Conservation (phyloP, 2,113 vertebrate genomes). For the Vombatus ursinus region DNA sequence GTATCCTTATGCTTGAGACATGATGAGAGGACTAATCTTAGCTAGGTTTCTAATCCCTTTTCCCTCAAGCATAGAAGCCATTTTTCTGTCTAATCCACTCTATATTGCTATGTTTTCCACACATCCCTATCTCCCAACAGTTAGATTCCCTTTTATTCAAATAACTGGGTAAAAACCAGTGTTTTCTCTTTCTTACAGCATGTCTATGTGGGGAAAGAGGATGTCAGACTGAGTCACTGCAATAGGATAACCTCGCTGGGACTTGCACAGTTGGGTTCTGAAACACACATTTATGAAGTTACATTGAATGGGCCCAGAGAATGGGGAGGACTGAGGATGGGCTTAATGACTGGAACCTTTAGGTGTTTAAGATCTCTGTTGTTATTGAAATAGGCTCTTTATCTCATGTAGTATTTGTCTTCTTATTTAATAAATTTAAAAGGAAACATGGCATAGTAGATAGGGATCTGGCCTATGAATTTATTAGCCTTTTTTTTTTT, state of each 20-base stretch:
- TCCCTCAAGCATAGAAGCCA: background rate
- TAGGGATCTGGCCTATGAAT: background rate
- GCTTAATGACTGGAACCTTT: background rate
- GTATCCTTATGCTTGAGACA: slow-evolving; percentile 25
- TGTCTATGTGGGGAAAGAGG: background rate
- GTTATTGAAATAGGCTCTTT: background rate
- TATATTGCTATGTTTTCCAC: background rate
- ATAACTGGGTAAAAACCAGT: background rate
- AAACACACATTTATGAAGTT: background rate
- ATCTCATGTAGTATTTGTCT: no score
- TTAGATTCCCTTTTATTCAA: background rate
- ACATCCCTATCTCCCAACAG: background rate
- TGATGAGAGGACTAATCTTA: background rate
- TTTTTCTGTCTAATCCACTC: background rate
- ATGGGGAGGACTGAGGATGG: background rate
- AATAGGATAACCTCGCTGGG: background rate
- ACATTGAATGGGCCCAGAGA: background rate
- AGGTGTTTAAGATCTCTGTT: background rate
- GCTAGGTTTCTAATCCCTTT: background rate
- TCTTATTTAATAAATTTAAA: background rate
- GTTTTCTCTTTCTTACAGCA: background rate
- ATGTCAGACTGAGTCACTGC: background rate
- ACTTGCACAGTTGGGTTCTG: background rate
- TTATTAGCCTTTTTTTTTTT: no score
- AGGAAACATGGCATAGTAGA: background rate